These are phyloP conservation scores for Charaxes varanes DNA, from an alignment of 1,140 invertebrate genomes.

Conservation along the genomic window DNA sequence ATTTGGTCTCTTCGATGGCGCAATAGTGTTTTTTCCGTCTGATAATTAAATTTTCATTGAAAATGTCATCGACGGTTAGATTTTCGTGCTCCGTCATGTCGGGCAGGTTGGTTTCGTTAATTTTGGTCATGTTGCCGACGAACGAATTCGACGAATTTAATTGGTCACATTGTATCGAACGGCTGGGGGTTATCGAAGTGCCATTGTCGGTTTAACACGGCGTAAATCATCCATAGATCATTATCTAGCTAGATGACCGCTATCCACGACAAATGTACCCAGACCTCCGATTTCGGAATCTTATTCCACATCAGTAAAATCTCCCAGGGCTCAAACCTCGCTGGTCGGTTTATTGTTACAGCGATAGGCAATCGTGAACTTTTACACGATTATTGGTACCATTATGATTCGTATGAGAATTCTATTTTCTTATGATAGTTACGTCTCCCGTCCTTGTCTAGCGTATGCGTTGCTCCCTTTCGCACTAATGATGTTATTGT, in stretches of 20 bases:
- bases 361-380: constrained; percentile 69
- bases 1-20: constrained; percentile 22
- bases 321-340: constrained; percentile 31
- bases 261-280: constrained; percentile 33
- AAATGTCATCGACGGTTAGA: constrained; percentile 44
- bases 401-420: constrained; percentile 71
- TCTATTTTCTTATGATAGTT: constrained; percentile 66
- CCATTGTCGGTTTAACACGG: constrained; percentile 66
- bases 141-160: no score
- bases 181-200: constrained; percentile 44
- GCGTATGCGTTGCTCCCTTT: constrained; percentile 27
- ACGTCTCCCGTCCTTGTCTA: constrained; percentile 31
- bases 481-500: constrained; percentile 62
- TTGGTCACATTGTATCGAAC: constrained; percentile 61
- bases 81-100: constrained; percentile 47
- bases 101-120: constrained; percentile 44
- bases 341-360: constrained; percentile 54
- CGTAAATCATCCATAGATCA: constrained; percentile 70
- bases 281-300: constrained; percentile 28
- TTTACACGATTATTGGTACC: constrained; percentile 70
- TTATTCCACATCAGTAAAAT: constrained; percentile 32
- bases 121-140: constrained; percentile 58
- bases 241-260: constrained; percentile 63
- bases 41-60: constrained; percentile 36
- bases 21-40: constrained; percentile 36